Percentiles rank a stretch among this genome's conserved stretches.
Conservation (phyloP, 2,797 vertebrate genomes). For the Bradypus variegatus region DNA sequence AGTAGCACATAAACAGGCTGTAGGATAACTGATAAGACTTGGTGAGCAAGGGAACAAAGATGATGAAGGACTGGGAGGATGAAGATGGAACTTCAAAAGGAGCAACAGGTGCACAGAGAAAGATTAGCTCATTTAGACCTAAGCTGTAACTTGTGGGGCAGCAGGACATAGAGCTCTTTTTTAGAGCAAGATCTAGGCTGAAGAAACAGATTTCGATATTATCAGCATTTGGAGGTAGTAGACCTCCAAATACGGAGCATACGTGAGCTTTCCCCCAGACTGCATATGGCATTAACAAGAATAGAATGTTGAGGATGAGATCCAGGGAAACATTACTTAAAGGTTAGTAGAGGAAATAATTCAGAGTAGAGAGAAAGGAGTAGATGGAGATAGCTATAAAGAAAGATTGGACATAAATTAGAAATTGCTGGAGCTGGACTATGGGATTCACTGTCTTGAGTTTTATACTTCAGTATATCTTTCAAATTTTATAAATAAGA, state of each 20-base stretch:
- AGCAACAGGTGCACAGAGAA: neutral
- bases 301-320: neutral
- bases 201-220: neutral
- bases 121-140: neutral
- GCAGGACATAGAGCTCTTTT: neutral
- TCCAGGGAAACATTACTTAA: neutral
- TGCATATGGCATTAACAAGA: neutral
- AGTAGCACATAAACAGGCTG: neutral
- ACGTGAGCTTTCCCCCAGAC: neutral
- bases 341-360: neutral
- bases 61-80: neutral
- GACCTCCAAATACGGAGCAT: neutral
- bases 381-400: neutral
- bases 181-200: neutral
- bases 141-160: neutral
- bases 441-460: neutral
- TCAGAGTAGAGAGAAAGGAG: neutral
- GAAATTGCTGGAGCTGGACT: neutral
- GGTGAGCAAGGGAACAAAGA: neutral
- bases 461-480: neutral
- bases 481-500: slow-evolving; percentile 30
- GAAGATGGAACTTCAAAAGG: neutral
- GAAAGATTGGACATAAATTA: neutral
- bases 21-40: neutral
- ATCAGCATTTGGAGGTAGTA: neutral